Evolutionary conservation across 2,113 vertebrate genomes (phyloP), one percentile per base, ranked within the genome.

Genomic region (Microcebus ravelobensis): DNA sequence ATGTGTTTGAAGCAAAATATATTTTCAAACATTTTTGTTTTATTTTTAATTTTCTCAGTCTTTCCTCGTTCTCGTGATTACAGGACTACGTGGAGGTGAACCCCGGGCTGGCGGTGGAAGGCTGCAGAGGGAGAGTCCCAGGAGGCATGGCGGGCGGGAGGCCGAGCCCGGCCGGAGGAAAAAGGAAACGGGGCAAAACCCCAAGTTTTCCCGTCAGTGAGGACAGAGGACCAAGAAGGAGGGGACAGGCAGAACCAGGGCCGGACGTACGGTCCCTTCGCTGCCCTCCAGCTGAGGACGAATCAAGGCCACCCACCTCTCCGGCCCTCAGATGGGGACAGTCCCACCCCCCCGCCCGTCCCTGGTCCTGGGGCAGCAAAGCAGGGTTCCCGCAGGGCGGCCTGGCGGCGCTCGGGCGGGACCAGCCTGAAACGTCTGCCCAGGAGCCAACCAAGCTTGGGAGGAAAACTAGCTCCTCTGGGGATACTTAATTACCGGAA

Each of bases 171-270:
- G 3, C 1, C 0, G 6, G 9, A 29, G 59, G 20, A 34, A 48
- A 55, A 20, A 7, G 1, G n/a, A 63, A 63, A 63, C 29, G 5
- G 23, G 23, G 17, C 3, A 14, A 45, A 31, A 17, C 29, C 42
- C 70, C 6, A 1, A 27, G 15, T 5, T 23, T 8, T 55, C n/a
- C 6, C 34, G 39, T 13, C 3, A 1, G 31, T 0, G 1, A 45
- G 61, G 29, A 81, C 18, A 88, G 59, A 73, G 21, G 7, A 10
- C 21, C 12, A 0, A 11, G 80, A 71, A 39, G 39, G 31, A 45
- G 39, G 68, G 6, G 13, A 0, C 31, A 34, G 45, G 4, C 8
- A 27, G 42, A 29, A 8, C 42, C 59, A 27, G 8, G 59, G 59
- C 59, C 23, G 25, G 59, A 61, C 59, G 11, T 9, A 25, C 27